These are phyloP conservation scores for Eolophus roseicapilla DNA, from an alignment of 2,113 vertebrate species.

Conservation along the genomic window DNA sequence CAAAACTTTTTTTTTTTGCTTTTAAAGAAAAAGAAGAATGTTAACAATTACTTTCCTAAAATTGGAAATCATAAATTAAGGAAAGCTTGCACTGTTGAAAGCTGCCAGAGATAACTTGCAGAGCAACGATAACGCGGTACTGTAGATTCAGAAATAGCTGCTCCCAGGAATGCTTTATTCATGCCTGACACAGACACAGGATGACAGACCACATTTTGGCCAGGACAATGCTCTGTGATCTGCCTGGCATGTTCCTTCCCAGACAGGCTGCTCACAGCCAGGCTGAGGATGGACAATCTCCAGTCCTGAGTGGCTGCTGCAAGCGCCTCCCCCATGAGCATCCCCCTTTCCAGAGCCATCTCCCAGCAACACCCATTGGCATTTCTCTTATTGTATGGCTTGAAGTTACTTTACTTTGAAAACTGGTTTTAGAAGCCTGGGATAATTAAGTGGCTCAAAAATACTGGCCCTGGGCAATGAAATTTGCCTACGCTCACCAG, in stretches of 20 bases:
- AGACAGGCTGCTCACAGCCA: accelerated
- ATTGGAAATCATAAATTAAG: neutral
- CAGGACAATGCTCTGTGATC: neutral
- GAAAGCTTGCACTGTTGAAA: neutral
- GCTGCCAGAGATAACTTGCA: neutral
- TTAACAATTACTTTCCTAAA: neutral
- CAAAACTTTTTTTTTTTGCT: neutral
- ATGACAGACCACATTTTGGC: neutral
- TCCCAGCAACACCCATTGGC: neutral
- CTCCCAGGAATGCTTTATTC: neutral
- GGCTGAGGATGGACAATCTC: neutral
- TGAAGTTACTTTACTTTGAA: neutral
- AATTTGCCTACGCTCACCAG: neutral
- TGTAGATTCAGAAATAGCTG: neutral
- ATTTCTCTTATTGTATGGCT: neutral
- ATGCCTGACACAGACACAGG: neutral
- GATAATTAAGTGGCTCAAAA: neutral
- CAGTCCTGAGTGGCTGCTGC: neutral
- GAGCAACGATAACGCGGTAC: neutral
- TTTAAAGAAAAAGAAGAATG: neutral
- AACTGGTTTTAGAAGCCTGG: neutral
- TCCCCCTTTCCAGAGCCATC: neutral
- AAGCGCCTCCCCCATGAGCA: neutral
- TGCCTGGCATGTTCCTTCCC: neutral
- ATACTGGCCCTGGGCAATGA: neutral